Conservation (phyloP, 2,888 invertebrate species). For the Drosophila meridiana region DNA sequence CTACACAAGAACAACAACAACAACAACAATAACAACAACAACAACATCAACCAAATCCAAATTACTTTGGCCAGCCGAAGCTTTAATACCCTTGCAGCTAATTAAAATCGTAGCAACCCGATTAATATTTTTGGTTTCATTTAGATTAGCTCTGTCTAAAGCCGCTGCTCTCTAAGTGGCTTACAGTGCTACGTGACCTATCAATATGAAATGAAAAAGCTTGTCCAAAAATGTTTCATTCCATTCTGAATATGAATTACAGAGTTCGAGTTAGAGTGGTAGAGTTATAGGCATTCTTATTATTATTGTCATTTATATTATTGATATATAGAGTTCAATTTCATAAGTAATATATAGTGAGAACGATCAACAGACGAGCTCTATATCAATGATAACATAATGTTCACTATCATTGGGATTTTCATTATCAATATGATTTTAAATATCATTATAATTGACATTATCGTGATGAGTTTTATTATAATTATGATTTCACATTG, state of each 20-base stretch:
- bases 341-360: no score
- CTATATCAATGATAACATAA: no score
- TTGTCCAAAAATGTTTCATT: neutral
- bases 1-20: conserved; percentile 6
- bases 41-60: conserved; percentile 4
- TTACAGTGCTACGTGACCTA: neutral
- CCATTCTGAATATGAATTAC: neutral
- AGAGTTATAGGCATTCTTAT: neutral
- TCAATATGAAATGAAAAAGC: neutral
- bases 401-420: neutral
- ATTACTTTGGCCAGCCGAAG: conserved; percentile 22
- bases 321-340: neutral
- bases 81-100: conserved; percentile 24
- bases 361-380: no score
- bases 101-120: conserved; percentile 5
- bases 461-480: no score
- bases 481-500: no score
- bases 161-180: neutral
- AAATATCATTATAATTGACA: neutral
- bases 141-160: neutral
- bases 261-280: neutral
- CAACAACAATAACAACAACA: conserved; percentile 4
- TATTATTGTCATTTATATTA: neutral
- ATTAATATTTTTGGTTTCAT: conserved; percentile 1
- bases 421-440: neutral